Percentiles rank a stretch among this genome's conserved stretches.
phyloP scores from a whole-genome alignment of 2,113 vertebrate species.

The Pionites leucogaster region DNA sequence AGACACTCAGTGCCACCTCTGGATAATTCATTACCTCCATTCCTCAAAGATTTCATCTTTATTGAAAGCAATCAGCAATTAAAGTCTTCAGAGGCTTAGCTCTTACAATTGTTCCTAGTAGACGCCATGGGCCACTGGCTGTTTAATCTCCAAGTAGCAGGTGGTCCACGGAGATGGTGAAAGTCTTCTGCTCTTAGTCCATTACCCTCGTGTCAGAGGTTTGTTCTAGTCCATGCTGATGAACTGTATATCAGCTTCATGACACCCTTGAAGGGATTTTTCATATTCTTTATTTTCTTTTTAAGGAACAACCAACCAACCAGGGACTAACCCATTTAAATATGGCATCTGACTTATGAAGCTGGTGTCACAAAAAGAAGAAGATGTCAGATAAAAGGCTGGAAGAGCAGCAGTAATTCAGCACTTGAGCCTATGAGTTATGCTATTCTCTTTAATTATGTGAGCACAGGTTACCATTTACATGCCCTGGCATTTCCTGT shows the following conservation, averaged over 20 bases:
- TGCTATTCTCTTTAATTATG: not conserved
- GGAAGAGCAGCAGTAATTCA: constrained; percentile 10
- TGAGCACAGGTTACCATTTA: not conserved
- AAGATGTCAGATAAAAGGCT: not conserved
- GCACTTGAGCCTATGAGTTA: not conserved
- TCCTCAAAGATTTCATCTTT: not conserved
- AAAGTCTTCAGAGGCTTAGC: not conserved
- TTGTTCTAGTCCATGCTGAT: not conserved
- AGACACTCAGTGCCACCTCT: not conserved
- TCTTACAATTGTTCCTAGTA: not conserved
- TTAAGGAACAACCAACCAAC: not conserved
- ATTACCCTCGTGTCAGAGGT: not conserved
- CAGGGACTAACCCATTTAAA: not conserved
- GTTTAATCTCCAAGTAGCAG: not conserved
- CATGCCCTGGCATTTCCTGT: not conserved
- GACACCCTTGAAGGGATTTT: not conserved
- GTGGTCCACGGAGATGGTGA: not conserved
- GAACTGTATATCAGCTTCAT: not conserved
- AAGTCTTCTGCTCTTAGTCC: not conserved
- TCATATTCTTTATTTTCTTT: not conserved
- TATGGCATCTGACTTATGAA: not conserved
- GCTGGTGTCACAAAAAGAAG: not conserved
- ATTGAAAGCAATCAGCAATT: not conserved
- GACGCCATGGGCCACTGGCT: not conserved
- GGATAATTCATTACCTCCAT: not conserved